Conservation (phyloP, 2,113 vertebrate genomes). For the Loxodonta africana region DNA sequence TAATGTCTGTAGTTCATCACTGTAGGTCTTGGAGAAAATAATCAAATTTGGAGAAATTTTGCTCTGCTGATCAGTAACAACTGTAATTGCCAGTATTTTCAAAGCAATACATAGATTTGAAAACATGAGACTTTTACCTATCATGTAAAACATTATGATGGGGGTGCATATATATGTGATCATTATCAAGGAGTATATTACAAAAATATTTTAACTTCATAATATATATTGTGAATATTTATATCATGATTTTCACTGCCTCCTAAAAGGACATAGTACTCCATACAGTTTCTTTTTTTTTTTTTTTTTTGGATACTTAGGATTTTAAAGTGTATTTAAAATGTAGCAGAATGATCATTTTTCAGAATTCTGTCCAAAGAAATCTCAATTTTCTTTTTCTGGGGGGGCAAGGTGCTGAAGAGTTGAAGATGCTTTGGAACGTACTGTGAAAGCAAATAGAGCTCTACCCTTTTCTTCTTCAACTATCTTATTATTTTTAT, state of each 20-base stretch:
- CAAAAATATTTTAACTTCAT: conserved; percentile 18
- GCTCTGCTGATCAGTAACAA: not conserved
- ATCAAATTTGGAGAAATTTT: not conserved
- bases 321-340: not conserved
- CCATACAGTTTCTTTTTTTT: too few species aligned
- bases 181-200: not conserved
- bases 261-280: not conserved
- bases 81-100: conserved; percentile 34
- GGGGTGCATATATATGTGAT: not conserved
- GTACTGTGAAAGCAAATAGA: not conserved
- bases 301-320: too few species aligned
- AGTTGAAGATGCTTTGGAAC: not conserved
- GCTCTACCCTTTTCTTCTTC: not conserved
- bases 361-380: not conserved
- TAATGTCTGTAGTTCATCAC: not conserved
- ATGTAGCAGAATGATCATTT: not conserved
- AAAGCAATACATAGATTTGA: not conserved
- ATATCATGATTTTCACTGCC: not conserved
- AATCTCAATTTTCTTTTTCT: not conserved
- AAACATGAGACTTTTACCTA: conserved; percentile 7
- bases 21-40: not conserved
- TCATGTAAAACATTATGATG: not conserved
- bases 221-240: not conserved
- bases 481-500: not conserved
- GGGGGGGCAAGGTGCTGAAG: not conserved